Conservation (phyloP, 2,797 vertebrate species). For the Hephaestus fuliginosus region DNA sequence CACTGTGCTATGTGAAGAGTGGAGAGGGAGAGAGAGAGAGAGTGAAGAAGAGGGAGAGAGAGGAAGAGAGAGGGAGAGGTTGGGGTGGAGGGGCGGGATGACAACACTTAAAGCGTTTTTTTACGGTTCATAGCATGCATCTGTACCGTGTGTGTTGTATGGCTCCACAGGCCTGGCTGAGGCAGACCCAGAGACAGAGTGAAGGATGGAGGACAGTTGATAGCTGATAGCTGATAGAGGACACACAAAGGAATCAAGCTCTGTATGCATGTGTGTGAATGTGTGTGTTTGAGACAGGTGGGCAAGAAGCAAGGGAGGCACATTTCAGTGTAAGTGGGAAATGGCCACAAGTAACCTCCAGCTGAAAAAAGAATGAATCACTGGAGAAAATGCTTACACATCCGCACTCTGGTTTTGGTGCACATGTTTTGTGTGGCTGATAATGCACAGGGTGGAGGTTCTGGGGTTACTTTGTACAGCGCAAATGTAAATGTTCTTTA, state of each 20-base stretch:
- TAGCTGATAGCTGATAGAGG: conserved; percentile 32
- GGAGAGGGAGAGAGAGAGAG: neutral
- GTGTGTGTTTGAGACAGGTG: neutral
- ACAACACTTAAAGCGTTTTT: conserved; percentile 52
- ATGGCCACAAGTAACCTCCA: conserved; percentile 18
- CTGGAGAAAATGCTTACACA: neutral
- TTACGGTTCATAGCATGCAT: conserved; percentile 45
- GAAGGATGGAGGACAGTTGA: conserved; percentile 47
- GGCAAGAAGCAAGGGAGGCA: neutral
- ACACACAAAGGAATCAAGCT: conserved; percentile 19
- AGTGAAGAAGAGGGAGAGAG: neutral
- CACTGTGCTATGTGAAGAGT: conserved; percentile 56
- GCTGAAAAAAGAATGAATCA: conserved; percentile 40
- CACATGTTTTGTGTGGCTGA: neutral
- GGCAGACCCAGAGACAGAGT: conserved; percentile 26
- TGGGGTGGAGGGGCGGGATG: conserved; percentile 33
- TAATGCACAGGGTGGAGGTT: neutral
- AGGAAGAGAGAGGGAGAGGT: conserved; percentile 11
- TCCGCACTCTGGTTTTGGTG: neutral
- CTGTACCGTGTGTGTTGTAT: conserved; percentile 40
- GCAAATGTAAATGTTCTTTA: neutral
- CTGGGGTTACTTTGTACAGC: neutral
- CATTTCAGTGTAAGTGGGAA: neutral
- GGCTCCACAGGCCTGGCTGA: conserved; percentile 35
- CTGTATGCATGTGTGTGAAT: conserved; percentile 1